These are phyloP conservation scores for Sprattus sprattus DNA, from an alignment of 2,113 vertebrate genomes.

Conservation along the genomic window DNA sequence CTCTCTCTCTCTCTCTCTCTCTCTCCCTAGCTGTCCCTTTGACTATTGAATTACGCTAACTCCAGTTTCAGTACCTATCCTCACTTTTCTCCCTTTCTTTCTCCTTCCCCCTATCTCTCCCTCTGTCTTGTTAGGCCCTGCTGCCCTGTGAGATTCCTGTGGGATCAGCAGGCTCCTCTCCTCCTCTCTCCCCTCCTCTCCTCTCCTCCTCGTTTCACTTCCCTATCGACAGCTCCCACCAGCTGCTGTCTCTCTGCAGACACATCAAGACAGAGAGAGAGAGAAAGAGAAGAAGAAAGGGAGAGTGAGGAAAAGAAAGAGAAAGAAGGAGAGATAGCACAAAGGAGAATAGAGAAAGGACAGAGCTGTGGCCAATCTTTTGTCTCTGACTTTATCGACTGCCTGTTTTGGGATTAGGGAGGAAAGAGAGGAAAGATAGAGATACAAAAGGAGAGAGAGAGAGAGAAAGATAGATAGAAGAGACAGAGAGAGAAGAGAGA, in stretches of 20 bases:
- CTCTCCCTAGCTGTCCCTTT: too few relatives aligned
- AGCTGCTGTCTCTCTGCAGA: background rate
- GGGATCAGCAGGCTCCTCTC: slow-evolving; percentile 1
- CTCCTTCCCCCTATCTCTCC: too few relatives aligned
- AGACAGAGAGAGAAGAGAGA: background rate
- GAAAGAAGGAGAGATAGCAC: background rate
- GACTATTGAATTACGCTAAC: too few relatives aligned
- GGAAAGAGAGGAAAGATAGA: background rate
- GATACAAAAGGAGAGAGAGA: too few relatives aligned
- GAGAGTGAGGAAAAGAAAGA: background rate
- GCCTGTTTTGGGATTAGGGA: background rate
- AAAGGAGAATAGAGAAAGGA: background rate
- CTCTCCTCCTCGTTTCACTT: background rate
- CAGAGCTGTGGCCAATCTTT: too few relatives aligned
- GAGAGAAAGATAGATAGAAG: too few relatives aligned
- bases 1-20: too few relatives aligned
- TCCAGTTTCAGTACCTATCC: background rate
- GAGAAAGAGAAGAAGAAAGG: too few relatives aligned
- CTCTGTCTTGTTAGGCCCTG: background rate
- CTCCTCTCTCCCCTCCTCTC: too few relatives aligned
- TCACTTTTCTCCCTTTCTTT: background rate
- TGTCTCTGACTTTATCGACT: too few relatives aligned
- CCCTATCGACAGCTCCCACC: background rate
- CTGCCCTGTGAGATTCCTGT: background rate
- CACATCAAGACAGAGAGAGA: background rate